Evolutionary conservation across 2,888 invertebrate genomes (phyloP).

Genomic region (Ophioninae sp.): DNA sequence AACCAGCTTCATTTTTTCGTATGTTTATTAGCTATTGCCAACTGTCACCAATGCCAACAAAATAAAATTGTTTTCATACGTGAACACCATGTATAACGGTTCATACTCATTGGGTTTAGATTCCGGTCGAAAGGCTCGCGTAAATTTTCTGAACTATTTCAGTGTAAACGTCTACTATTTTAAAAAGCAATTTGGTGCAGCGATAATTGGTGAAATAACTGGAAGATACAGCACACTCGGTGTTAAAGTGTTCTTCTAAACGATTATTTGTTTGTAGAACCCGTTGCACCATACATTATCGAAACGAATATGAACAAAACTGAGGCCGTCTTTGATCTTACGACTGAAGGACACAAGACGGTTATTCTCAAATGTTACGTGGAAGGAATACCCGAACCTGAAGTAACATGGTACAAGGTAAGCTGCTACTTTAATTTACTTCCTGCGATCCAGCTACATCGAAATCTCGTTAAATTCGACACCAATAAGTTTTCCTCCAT

Average conservation of each 20-base stretch:
- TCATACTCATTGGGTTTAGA: neutral
- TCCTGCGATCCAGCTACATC: neutral
- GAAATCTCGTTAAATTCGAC: neutral
- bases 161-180: neutral
- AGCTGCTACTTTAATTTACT: slow-evolving; percentile 28
- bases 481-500: too few species aligned
- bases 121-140: neutral
- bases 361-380: slow-evolving; percentile 70
- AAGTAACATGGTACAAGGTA: slow-evolving; percentile 88
- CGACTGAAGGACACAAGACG: slow-evolving; percentile 69
- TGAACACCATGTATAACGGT: too few species aligned
- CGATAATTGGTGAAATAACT: neutral
- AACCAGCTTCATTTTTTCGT: too few species aligned
- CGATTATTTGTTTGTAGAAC: slow-evolving; percentile 77
- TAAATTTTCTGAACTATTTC: neutral
- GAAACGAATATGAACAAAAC: slow-evolving; percentile 81
- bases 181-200: neutral
- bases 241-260: neutral
- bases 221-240: neutral
- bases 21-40: too few species aligned
- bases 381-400: slow-evolving; percentile 82
- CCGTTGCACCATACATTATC: slow-evolving; percentile 79
- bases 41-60: too few species aligned
- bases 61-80: too few species aligned
- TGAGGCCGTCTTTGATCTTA: slow-evolving; percentile 76